A percentile compares a stretch with the other conserved stretches of the same genome.
These are phyloP conservation scores for Pygathrix nemaeus DNA, from an alignment of 2,113 vertebrate species.

Conservation along the genomic window DNA sequence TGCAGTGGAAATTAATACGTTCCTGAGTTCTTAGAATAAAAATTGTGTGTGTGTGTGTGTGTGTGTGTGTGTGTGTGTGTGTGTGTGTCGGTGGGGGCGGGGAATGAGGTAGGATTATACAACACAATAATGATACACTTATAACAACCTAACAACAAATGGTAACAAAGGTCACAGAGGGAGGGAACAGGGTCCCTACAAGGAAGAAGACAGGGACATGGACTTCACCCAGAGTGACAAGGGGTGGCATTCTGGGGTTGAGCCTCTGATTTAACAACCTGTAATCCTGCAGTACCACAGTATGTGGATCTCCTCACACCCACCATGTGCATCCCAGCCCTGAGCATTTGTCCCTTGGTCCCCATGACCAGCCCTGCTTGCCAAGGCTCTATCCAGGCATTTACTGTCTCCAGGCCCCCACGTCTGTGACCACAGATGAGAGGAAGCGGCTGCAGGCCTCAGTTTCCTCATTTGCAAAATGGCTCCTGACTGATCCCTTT, in stretches of 20 bases:
- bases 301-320: accelerated
- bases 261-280: not conserved
- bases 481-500: not conserved
- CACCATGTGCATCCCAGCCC: not conserved
- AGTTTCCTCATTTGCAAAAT: not conserved
- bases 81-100: too few relatives aligned
- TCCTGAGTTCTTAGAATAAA: not conserved
- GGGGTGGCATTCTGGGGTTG: accelerated
- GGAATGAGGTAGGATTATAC: too few relatives aligned
- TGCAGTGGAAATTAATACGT: not conserved
- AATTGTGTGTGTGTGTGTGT: not conserved
- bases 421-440: not conserved
- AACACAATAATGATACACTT: not conserved
- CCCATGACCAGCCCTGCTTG: not conserved
- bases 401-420: not conserved
- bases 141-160: not conserved
- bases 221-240: not conserved
- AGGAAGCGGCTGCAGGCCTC: not conserved
- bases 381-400: too few relatives aligned
- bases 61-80: too few relatives aligned
- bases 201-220: not conserved
- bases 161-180: not conserved
- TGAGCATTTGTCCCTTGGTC: not conserved
- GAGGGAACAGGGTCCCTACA: not conserved
- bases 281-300: not conserved